Base-by-base conservation (phyloP, 2,113 vertebrate genomes). In the Dipodomys ordii region DNA sequence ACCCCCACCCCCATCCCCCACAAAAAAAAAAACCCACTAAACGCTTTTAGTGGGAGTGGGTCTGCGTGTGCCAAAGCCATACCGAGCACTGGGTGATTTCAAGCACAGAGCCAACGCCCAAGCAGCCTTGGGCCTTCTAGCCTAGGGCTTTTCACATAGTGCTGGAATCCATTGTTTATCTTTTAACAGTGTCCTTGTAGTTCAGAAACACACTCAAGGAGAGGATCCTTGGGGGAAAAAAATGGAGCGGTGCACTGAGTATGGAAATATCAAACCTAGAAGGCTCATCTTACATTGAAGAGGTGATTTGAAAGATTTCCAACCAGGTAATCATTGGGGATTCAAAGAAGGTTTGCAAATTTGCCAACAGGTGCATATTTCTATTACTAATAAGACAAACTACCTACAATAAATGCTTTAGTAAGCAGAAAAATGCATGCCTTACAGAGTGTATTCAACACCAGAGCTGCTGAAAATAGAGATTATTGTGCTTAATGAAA, bases 181-280 rank as follows among this genome's bases (percentile, higher is more conserved):
- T 96, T 7, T 91, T 60, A 27, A 27, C 44, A 79, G 15, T 83
- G 49, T 3, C 13, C 9, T 65, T 87, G 80, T 72, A 2, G 1
- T 81, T 95, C 20, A 30, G 16, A 35, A 76, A 49, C 60, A 67
- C 4, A 74, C 79, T 64, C 87, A 94, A 88, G 27, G 44, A 78
- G 23, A 93, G 44, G 86, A 86, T 79, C 8, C 49, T 49, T 93
- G 79, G 27, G 67, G 22, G 86, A 92, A 96, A 96, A 78, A 49
- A 49, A 12, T 27, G 15, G 46, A 94, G 72, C 92, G 0, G 0
- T 71, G 35, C 1, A 57, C 6, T 94, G 32, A 79, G 13, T 83
- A 89, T 30, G 85, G 32, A 19, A 28, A 53, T 20, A 72, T 94
- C 77, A 90, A 85, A 91, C 6, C 83, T 87, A 82, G 28, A 87